phyloP scores from a whole-genome alignment of 2,797 vertebrate species.

The Tapirus indicus region DNA sequence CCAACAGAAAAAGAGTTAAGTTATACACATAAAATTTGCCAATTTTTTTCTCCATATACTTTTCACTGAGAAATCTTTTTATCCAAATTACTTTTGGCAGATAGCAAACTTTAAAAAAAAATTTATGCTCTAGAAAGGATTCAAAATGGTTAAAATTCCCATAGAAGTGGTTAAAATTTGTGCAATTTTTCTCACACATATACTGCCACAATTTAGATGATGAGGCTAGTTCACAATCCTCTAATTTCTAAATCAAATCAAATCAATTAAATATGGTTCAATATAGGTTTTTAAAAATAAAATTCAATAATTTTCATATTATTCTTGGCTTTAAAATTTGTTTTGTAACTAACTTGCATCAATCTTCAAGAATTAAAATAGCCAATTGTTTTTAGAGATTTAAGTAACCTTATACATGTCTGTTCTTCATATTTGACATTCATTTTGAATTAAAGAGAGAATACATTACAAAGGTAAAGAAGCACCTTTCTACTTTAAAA shows the following conservation, averaged over 20 bases:
- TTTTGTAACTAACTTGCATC: not conserved
- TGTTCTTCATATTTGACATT: not conserved
- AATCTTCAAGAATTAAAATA: constrained; percentile 13
- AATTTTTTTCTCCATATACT: not conserved
- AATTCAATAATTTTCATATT: not conserved
- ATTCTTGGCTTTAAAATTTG: not conserved
- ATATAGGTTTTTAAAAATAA: not conserved
- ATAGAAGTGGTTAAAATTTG: not conserved
- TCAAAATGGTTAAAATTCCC: constrained; percentile 28
- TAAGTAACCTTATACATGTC: not conserved
- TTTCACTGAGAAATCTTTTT: constrained; percentile 28
- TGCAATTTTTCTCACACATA: not conserved
- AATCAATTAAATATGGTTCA: not conserved
- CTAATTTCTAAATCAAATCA: constrained; percentile 7
- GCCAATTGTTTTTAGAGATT: not conserved
- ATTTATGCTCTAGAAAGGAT: constrained; percentile 45
- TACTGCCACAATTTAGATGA: not conserved
- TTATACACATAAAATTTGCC: not conserved
- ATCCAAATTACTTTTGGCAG: not conserved
- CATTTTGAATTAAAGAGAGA: constrained; percentile 5
- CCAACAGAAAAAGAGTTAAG: not conserved
- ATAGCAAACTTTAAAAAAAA: not conserved
- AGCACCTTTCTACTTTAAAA: not conserved
- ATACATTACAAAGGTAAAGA: not conserved
- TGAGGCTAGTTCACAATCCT: not conserved